A percentile compares a stretch with the other conserved stretches of the same genome.
Conservation (phyloP, 1,140 invertebrate species). For the Drosophila repletoides region DNA sequence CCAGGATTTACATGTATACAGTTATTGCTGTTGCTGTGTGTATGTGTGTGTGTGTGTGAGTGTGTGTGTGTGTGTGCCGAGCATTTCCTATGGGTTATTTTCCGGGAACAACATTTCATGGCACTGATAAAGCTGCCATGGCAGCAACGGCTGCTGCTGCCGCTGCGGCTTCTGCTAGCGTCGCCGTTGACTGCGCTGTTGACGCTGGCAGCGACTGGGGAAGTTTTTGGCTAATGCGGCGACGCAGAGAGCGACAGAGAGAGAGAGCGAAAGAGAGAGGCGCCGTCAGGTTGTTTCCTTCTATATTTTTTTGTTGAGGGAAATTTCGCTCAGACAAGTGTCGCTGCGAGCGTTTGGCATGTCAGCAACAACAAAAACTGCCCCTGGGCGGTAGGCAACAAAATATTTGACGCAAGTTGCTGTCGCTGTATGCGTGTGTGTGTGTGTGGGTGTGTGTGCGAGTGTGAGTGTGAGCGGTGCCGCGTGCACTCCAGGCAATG, state of each 20-base stretch:
- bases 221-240: constrained; percentile 31
- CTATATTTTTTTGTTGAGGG: constrained; percentile 37
- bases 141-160: constrained; percentile 47
- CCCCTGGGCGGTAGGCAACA: constrained; percentile 62
- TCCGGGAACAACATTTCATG: constrained; percentile 80
- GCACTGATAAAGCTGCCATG: constrained; percentile 82
- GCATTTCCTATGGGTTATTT: constrained; percentile 80
- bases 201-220: constrained; percentile 46
- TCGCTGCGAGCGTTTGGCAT: constrained; percentile 44
- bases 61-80: constrained; percentile 47
- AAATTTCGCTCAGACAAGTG: constrained; percentile 37
- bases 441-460: constrained; percentile 17
- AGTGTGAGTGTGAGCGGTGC: constrained; percentile 53
- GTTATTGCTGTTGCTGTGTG: constrained; percentile 59
- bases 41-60: constrained; percentile 2
- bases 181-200: constrained; percentile 21
- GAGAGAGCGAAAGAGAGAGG: neutral
- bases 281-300: too few species aligned
- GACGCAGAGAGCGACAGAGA: constrained; percentile 29
- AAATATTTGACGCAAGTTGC: constrained; percentile 76
- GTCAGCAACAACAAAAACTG: constrained; percentile 61
- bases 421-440: constrained; percentile 12
- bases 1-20: constrained; percentile 80
- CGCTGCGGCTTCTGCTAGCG: constrained; percentile 30
- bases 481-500: constrained; percentile 78